Evolutionary conservation across 2,797 vertebrate genomes (phyloP).

Genomic region (Sciurus carolinensis): DNA sequence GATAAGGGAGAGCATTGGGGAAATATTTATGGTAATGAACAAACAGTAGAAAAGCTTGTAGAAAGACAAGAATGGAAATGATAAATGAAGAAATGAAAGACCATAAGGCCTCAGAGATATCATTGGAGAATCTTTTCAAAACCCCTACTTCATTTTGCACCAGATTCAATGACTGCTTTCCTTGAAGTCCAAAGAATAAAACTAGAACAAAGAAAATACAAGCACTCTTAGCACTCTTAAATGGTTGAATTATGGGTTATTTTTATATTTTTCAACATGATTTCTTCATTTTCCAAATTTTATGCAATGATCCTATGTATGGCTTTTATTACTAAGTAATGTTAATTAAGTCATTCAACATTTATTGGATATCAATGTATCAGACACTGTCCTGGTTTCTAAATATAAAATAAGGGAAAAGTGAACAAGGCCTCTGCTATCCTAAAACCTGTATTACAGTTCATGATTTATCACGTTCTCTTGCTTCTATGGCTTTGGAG

Average conservation of each 20-base stretch:
- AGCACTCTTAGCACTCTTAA: constrained; percentile 12
- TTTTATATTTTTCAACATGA: constrained; percentile 13
- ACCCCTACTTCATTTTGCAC: neutral
- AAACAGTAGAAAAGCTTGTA: neutral
- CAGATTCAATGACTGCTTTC: neutral
- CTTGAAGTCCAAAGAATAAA: neutral
- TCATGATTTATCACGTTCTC: neutral
- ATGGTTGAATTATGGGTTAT: neutral
- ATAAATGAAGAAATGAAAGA: constrained; percentile 14
- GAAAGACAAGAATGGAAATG: constrained; percentile 4
- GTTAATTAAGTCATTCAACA: neutral
- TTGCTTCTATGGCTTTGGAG: neutral
- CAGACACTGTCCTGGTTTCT: neutral
- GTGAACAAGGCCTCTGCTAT: neutral
- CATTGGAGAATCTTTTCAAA: neutral
- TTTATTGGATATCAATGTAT: neutral
- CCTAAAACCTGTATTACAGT: neutral
- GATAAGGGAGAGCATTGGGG: neutral
- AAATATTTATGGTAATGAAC: neutral
- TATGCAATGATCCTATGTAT: neutral
- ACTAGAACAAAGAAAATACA: neutral
- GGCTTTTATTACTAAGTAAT: constrained; percentile 3
- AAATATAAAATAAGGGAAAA: neutral
- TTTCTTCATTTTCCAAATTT: constrained; percentile 49
- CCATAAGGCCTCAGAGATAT: neutral